Evolutionary conservation across 2,888 invertebrate genomes (phyloP).

Genomic region (Apodemia zela): DNA sequence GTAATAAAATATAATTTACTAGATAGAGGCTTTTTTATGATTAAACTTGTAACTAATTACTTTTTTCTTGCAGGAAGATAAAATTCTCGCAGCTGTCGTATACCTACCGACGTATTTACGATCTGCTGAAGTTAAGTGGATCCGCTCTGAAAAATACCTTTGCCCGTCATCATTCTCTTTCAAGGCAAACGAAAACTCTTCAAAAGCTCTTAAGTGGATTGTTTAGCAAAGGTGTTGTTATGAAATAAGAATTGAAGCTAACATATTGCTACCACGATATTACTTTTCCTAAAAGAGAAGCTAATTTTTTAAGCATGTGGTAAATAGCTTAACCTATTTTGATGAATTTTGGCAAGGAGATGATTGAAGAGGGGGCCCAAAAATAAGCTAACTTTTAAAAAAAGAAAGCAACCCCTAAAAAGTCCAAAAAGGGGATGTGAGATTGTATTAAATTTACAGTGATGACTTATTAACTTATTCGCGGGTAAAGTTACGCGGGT

Average conservation of each 20-base stretch:
- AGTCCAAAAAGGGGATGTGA: no score
- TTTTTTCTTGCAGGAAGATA: conserved; percentile 3
- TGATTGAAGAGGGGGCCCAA: no score
- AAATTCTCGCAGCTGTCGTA: conserved; percentile 7
- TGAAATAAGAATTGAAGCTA: not conserved
- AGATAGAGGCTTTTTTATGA: not conserved
- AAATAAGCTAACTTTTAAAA: no score
- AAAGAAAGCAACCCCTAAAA: no score
- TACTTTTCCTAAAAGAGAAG: no score
- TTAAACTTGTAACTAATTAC: conserved; percentile 10
- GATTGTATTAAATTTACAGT: no score
- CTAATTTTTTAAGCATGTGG: no score
- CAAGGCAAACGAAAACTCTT: conserved; percentile 23
- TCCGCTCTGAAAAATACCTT: conserved; percentile 17
- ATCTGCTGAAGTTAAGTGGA: conserved; percentile 19
- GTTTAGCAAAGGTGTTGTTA: not conserved
- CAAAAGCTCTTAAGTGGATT: conserved; percentile 21
- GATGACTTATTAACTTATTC: no score
- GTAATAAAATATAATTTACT: not conserved
- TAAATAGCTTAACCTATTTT: no score
- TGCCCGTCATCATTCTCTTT: conserved; percentile 21
- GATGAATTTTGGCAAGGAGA: no score
- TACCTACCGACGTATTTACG: conserved; percentile 17
- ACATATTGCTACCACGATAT: not conserved
- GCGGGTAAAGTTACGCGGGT: no score